Base-by-base conservation (phyloP, 2,113 vertebrate genomes). In the Scartelaos histophorus region DNA sequence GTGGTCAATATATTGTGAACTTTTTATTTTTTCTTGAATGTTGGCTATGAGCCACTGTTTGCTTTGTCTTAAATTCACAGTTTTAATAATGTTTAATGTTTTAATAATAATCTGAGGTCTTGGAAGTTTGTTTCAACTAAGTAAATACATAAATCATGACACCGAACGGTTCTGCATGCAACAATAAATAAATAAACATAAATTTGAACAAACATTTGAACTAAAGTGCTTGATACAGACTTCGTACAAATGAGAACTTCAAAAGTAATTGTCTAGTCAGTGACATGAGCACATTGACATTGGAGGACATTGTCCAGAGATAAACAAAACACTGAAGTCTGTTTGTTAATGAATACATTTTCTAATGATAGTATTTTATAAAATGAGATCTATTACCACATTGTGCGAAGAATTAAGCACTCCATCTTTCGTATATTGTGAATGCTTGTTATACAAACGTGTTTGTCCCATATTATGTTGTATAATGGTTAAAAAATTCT, bases 151-250 rank as follows among this genome's bases (percentile, higher is more conserved):
- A 72, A 72, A 74, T 66, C 67, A 60, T 51, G 54, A 54, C 64
- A 19, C 65, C 53, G 70, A 60, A 81, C 73, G 35, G 54, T 76
- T 70, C 3, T 78, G 80, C 93, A 93, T 92, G 92, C 92, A 92
- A 82, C 69, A 70, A 66, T 54, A 81, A 70, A 58, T 25, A 58
- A 58, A 58, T 25, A 25, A 67, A 56, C 53, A 16, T 74, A 73
- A 57, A 74, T 74, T 57, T 46, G 11, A 61, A 43, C 19, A 64
- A 64, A 38, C 17, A 38, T 12, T 38, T 46, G 0, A 85, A 85
- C 64, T 75, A 85, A 89, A 84, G 77, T 88, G 80, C 86, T 78
- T 29, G 62, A 51, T 74, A 84, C 85, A 82, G 76, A 85, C 77
- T 57, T 72, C 15, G 69, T 66, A 17, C 19, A 66, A 45, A 60